These are phyloP conservation scores for Exaiptasia diaphana DNA, from an alignment of 64 coral and sea anemone genomes.

Conservation along the genomic window DNA sequence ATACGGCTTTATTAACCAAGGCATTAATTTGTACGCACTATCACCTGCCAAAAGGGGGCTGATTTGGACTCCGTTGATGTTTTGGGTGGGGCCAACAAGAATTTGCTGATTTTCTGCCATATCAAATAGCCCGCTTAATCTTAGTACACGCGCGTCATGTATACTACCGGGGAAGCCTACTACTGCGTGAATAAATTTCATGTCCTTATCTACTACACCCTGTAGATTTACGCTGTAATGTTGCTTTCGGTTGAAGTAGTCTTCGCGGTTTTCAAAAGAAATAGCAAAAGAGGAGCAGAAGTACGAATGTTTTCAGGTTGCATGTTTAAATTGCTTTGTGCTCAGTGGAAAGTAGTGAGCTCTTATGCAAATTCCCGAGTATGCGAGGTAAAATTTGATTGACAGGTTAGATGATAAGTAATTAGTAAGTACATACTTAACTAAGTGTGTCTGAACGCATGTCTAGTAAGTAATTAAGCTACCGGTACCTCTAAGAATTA, in stretches of 20 bases:
- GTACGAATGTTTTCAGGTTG: too few relatives aligned
- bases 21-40: slow-evolving; percentile 39
- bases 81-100: neutral
- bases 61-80: neutral
- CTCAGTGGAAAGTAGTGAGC: too few relatives aligned
- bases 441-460: too few relatives aligned
- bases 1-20: slow-evolving; percentile 44
- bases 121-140: slow-evolving; percentile 20
- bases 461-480: too few relatives aligned
- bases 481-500: too few relatives aligned
- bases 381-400: too few relatives aligned
- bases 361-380: too few relatives aligned
- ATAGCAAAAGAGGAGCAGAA: too few relatives aligned
- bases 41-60: slow-evolving; percentile 45
- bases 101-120: slow-evolving; percentile 29
- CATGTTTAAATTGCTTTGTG: too few relatives aligned
- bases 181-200: slow-evolving; percentile 4
- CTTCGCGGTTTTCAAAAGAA: too few relatives aligned
- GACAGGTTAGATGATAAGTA: too few relatives aligned
- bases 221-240: slow-evolving; percentile 44
- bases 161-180: slow-evolving; percentile 55
- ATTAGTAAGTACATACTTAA: too few relatives aligned
- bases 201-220: slow-evolving; percentile 26
- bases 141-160: slow-evolving; percentile 27
- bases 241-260: slow-evolving; percentile 55